Conservation (phyloP, 2,797 vertebrate genomes). For the Danio jaintianensis region DNA sequence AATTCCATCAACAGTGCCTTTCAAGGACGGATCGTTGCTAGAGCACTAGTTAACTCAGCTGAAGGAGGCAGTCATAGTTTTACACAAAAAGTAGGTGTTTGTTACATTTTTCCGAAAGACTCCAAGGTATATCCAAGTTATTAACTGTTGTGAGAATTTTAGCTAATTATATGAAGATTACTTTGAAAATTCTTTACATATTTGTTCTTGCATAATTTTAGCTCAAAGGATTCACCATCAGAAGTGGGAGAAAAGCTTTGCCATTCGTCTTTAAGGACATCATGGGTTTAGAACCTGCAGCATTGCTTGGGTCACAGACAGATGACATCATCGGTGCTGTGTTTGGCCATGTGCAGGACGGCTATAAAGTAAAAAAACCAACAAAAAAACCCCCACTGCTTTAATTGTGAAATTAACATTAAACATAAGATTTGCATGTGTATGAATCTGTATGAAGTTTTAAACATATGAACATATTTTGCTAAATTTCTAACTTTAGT, state of each 20-base stretch:
- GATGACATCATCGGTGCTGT: slow-evolving; percentile 18
- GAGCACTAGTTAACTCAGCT: neutral
- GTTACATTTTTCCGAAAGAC: no score
- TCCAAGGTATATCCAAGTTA: no score
- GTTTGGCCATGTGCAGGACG: slow-evolving; percentile 19
- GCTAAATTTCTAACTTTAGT: neutral
- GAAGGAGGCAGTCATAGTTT: neutral
- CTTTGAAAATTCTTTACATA: neutral
- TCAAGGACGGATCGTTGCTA: neutral
- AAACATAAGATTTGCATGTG: neutral
- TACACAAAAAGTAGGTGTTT: slow-evolving; percentile 54
- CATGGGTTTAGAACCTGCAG: slow-evolving; percentile 8
- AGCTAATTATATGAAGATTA: neutral
- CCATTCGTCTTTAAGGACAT: slow-evolving; percentile 29
- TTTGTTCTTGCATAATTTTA: neutral
- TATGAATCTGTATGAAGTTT: neutral
- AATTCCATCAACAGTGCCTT: neutral
- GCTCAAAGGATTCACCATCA: slow-evolving; percentile 18
- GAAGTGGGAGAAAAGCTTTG: neutral
- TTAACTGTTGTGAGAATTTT: neutral
- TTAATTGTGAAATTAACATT: neutral
- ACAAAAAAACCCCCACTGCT: neutral
- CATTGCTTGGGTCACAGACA: neutral
- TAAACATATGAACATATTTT: no score
- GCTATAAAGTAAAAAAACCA: slow-evolving; percentile 39